Conservation (phyloP, 2,888 invertebrate species). For the Tenthredo notha region DNA sequence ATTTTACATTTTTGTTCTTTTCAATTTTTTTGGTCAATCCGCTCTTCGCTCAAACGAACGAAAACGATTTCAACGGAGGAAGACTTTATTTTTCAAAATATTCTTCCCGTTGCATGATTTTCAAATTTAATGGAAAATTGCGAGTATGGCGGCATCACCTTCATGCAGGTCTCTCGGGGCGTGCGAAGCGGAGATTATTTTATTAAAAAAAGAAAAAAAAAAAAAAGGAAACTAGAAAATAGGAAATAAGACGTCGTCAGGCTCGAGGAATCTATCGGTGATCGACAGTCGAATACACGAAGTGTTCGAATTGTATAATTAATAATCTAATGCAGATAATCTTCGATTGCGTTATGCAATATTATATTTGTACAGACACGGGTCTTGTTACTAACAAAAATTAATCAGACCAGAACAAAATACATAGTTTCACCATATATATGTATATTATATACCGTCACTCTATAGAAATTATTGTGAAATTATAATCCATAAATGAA, state of each 20-base stretch:
- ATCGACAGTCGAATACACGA: not conserved
- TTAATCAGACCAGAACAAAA: constrained; percentile 41
- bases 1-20: too few relatives aligned
- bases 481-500: not conserved
- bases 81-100: too few relatives aligned
- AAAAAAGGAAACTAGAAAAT: not conserved
- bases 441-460: not conserved
- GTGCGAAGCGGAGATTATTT: not conserved
- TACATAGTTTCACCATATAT: constrained; percentile 10
- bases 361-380: not conserved
- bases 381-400: constrained; percentile 8
- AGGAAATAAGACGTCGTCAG: constrained; percentile 18
- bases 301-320: not conserved
- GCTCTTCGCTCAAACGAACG: too few relatives aligned
- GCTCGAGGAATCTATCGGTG: constrained; percentile 10
- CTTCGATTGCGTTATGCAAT: constrained; percentile 37
- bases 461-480: not conserved
- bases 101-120: too few relatives aligned
- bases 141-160: not conserved
- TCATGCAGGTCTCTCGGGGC: not conserved
- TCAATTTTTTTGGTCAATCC: too few relatives aligned
- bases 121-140: too few relatives aligned
- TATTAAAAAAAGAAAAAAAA: not conserved
- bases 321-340: constrained; percentile 17
- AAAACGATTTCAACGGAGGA: too few relatives aligned